These are phyloP conservation scores for Atta texana DNA, from an alignment of 1,140 invertebrate genomes.

Conservation along the genomic window DNA sequence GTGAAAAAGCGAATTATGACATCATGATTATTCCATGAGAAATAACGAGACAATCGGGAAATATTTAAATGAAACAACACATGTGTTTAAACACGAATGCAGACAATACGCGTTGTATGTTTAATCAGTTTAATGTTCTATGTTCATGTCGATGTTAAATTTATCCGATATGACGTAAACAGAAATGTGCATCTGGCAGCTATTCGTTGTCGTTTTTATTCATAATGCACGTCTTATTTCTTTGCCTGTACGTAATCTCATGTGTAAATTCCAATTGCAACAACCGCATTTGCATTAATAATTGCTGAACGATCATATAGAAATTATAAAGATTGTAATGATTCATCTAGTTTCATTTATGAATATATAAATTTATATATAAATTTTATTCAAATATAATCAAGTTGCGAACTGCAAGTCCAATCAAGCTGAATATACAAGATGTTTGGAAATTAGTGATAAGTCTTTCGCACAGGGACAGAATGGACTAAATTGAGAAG, in stretches of 20 bases:
- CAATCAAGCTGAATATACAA: not conserved
- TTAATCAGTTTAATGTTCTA: conserved; percentile 6
- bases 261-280: conserved; percentile 47
- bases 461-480: too few species aligned
- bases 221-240: conserved; percentile 45
- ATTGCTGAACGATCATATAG: not conserved
- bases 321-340: not conserved
- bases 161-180: conserved; percentile 44
- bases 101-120: not conserved
- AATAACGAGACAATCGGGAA: conserved; percentile 20
- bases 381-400: conserved; percentile 26
- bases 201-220: conserved; percentile 34
- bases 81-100: conserved; percentile 43
- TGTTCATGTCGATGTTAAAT: conserved; percentile 48
- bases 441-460: too few species aligned
- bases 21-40: not conserved
- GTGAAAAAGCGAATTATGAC: not conserved
- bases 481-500: too few species aligned
- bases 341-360: conserved; percentile 8
- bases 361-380: not conserved
- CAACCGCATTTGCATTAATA: conserved; percentile 26
- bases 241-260: not conserved
- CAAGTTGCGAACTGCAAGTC: not conserved
- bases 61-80: conserved; percentile 3
- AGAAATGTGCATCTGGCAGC: conserved; percentile 20